Percentiles rank a stretch among this genome's conserved stretches.
phyloP scores from a whole-genome alignment of 2,113 vertebrate species.

The Poeciliopsis prolifica region DNA sequence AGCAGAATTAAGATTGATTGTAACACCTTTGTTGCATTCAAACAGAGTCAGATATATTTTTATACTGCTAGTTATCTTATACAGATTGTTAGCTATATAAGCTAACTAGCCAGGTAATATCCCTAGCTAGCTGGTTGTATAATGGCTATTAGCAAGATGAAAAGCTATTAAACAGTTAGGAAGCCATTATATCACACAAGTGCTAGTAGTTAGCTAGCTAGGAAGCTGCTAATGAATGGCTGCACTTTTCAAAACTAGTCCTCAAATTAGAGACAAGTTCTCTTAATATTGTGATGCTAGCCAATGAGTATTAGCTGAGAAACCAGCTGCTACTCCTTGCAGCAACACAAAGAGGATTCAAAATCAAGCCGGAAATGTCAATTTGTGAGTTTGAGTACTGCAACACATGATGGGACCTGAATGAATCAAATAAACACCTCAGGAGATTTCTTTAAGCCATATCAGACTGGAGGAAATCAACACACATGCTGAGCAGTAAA shows the following conservation, averaged over 20 bases:
- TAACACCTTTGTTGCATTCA: background rate
- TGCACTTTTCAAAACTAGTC: background rate
- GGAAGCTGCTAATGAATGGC: too few species aligned
- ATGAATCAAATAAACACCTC: constrained; percentile 24
- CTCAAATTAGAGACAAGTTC: background rate
- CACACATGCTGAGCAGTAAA: constrained; percentile 31
- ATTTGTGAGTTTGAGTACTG: constrained; percentile 17
- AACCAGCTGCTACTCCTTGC: background rate
- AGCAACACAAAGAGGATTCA: constrained; percentile 13
- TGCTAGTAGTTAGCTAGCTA: too few species aligned
- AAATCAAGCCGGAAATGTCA: constrained; percentile 16
- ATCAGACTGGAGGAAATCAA: constrained; percentile 31
- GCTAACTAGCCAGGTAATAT: too few species aligned
- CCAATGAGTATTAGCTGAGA: constrained; percentile 4
- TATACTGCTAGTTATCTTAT: background rate
- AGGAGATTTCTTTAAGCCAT: constrained; percentile 30
- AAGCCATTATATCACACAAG: too few species aligned
- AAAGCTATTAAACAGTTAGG: too few species aligned
- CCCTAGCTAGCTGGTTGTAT: too few species aligned
- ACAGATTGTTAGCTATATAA: background rate
- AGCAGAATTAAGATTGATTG: constrained; percentile 1
- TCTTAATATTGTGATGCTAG: background rate
- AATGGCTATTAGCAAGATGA: too few species aligned
- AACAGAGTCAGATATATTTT: background rate
- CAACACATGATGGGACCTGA: constrained; percentile 16